Base-by-base conservation (phyloP, 2,113 vertebrate species). In the Conger conger region DNA sequence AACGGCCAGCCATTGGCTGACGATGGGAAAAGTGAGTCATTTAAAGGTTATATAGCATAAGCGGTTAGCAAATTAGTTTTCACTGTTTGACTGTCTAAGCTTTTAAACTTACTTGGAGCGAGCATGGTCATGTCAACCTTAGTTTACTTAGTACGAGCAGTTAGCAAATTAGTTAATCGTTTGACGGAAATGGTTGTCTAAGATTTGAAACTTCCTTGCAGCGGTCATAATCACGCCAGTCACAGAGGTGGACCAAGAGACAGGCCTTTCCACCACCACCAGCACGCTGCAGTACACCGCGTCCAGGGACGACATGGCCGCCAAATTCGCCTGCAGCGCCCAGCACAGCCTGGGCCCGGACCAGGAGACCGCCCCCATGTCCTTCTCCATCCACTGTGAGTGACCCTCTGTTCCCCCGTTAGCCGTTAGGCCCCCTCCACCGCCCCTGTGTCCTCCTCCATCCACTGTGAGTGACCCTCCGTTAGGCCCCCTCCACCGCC, bases 371-470 rank as follows among this genome's bases (percentile, higher is more conserved):
- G 90, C 95, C 83, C 89, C 95, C 30, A 80, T 92, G 87, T 91
- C 93, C 84, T 96, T 99, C 6, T 93, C 95, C 85, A 94, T 99
- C 91, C 96, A 97, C 89, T 99, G 98, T 99, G 94, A 97, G 98
- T 97, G 68, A 30, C 9, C 68, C 27, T 2, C 57, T 1, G 7
- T 13, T 11, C 45, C 45, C 45, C 45, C 45, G n/a, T n/a, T n/a
- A n/a, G n/a, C n/a, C 11, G 7, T 13, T 42, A 42, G 40, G 40
- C 4, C 45, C 45, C 15, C 20, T 27, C 20, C 57, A 11, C 57
- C 57, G 11, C 45, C 45, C 45, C 45, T n/a, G n/a, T 92, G 87
- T 91, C 93, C 84, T 96, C 98, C 6, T 93, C 95, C 85, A 94
- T 99, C 91, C 96, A 97, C 89, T 99, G 98, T 99, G 94, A 97